Percentiles rank a stretch among this genome's conserved stretches.
Evolutionary conservation across 2,888 invertebrate species (phyloP).

Genomic region (Diplazon laetatorius): DNA sequence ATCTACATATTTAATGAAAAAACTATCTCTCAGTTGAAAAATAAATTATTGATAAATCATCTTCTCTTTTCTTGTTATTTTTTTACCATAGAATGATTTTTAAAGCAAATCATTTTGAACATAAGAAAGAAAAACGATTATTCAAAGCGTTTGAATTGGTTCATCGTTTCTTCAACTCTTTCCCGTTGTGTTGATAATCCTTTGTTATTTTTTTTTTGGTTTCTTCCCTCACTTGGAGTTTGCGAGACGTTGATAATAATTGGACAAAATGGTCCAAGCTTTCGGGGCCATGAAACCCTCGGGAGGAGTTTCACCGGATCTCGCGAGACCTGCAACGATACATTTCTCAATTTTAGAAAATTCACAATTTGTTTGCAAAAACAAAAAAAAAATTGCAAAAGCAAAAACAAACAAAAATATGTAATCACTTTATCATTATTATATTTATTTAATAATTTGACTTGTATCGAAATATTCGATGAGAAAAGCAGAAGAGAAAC

Average conservation of each 20-base stretch:
- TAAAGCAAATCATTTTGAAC: background rate
- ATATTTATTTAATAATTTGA: no score
- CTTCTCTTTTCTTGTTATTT: constrained; percentile 27
- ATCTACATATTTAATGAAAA: constrained; percentile 61
- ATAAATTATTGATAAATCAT: constrained; percentile 54
- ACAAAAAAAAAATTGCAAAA: background rate
- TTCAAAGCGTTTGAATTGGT: no score
- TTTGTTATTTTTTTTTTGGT: no score
- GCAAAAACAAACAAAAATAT: background rate
- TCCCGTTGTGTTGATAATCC: background rate
- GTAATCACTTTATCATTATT: no score
- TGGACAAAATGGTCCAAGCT: constrained; percentile 95
- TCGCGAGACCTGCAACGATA: constrained; percentile 86
- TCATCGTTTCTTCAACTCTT: no score
- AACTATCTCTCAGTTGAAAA: constrained; percentile 49
- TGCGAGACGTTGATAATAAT: constrained; percentile 89
- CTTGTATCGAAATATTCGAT: no score
- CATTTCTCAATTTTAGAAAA: background rate
- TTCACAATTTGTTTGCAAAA: background rate
- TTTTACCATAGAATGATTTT: constrained; percentile 12
- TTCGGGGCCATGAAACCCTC: constrained; percentile 98
- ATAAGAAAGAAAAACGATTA: no score
- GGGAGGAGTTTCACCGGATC: constrained; percentile 93
- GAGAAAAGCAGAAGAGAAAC: background rate
- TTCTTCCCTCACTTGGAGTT: constrained; percentile 25